phyloP scores from a whole-genome alignment of 2,888 invertebrate genomes.

The Axea sp. region DNA sequence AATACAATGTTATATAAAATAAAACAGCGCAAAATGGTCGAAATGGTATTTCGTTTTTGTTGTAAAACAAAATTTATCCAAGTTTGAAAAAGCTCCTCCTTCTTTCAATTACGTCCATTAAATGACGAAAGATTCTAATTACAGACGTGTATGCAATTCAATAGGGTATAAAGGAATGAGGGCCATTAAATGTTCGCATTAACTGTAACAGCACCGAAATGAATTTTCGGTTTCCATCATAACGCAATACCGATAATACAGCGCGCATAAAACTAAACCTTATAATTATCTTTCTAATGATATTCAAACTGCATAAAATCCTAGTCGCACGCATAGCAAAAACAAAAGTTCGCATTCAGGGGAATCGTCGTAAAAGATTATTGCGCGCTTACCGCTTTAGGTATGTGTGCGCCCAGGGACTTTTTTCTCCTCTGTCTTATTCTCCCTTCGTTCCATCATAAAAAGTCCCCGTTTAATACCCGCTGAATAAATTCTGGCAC shows the following conservation, averaged over 20 bases:
- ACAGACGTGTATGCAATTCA: constrained; percentile 4
- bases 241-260: constrained; percentile 35
- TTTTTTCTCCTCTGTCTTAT: constrained; percentile 16
- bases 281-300: constrained; percentile 47
- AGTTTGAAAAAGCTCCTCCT: constrained; percentile 20
- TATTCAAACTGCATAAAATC: constrained; percentile 48
- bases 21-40: no score
- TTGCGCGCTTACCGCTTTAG: constrained; percentile 26
- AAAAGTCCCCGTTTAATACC: constrained; percentile 54
- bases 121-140: constrained; percentile 5
- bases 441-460: constrained; percentile 41
- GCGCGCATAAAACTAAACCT: constrained; percentile 23
- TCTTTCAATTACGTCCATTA: neutral
- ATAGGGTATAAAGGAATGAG: constrained; percentile 23
- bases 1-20: no score
- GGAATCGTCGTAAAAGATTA: constrained; percentile 54
- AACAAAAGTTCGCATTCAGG: constrained; percentile 51
- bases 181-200: constrained; percentile 39
- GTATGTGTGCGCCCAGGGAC: constrained; percentile 2
- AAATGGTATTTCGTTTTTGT: no score
- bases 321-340: constrained; percentile 34
- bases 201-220: constrained; percentile 38
- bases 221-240: constrained; percentile 39
- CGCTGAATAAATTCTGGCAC: constrained; percentile 56
- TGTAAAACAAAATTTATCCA: no score